Conservation (phyloP, 2,113 vertebrate species). For the Numenius arquata region DNA sequence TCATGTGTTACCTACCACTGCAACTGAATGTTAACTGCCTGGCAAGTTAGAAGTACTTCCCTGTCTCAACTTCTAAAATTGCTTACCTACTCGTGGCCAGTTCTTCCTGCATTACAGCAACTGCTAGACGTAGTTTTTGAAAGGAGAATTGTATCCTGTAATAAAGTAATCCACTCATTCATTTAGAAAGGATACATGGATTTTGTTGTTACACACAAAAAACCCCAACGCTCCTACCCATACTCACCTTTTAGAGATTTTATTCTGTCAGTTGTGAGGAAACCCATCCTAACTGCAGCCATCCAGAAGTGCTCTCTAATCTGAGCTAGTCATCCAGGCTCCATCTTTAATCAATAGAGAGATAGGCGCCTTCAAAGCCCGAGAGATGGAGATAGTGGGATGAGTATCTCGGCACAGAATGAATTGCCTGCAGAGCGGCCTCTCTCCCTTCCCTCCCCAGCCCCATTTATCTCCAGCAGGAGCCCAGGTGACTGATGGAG, state of each 20-base stretch:
- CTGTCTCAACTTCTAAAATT: background rate
- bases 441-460: background rate
- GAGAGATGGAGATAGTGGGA: conserved; percentile 19
- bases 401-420: background rate
- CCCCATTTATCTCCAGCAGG: background rate
- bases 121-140: background rate
- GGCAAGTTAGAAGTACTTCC: background rate
- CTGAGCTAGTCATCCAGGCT: conserved; percentile 49
- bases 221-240: background rate
- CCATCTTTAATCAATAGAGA: conserved; percentile 32
- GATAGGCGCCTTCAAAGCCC: conserved; percentile 55
- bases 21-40: background rate
- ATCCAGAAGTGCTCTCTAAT: background rate
- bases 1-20: background rate
- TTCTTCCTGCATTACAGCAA: background rate
- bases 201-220: background rate
- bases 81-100: background rate
- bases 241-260: background rate
- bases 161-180: background rate
- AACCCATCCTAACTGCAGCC: background rate
- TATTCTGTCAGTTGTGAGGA: background rate
- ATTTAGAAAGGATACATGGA: background rate
- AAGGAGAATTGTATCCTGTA: background rate
- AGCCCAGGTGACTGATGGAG: background rate
- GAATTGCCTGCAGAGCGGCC: background rate